phyloP scores from a whole-genome alignment of 2,888 invertebrate species.

The Polydrusus cervinus region DNA sequence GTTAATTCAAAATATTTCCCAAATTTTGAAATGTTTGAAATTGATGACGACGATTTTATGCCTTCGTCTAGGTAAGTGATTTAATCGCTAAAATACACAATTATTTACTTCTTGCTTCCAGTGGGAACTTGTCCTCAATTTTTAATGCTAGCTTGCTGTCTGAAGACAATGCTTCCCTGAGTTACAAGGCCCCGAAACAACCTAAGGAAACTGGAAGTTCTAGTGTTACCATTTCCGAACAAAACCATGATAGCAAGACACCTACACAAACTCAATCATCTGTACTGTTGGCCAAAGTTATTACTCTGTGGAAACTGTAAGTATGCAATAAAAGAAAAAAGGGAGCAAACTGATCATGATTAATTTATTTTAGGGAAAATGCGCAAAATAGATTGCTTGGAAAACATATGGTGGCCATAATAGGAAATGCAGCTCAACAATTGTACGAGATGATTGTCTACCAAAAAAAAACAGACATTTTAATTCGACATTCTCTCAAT shows the following conservation, averaged over 20 bases:
- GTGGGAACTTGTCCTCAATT: constrained; percentile 49
- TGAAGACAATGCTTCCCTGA: constrained; percentile 39
- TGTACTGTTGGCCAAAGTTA: constrained; percentile 50
- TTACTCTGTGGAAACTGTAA: constrained; percentile 47
- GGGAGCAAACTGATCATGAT: not conserved
- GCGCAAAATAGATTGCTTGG: constrained; percentile 59
- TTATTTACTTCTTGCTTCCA: constrained; percentile 19
- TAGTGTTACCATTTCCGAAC: not conserved
- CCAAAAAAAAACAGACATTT: constrained; percentile 66
- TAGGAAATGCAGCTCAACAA: constrained; percentile 64
- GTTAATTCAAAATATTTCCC: not conserved
- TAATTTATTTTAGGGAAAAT: constrained; percentile 38
- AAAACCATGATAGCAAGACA: not conserved
- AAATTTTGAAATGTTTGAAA: constrained; percentile 43
- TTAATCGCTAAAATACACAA: not conserved
- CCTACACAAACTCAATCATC: constrained; percentile 27
- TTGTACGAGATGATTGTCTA: constrained; percentile 67
- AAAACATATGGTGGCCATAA: constrained; percentile 71
- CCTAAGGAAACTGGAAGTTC: constrained; percentile 25
- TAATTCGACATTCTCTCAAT: constrained; percentile 62
- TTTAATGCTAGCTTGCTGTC: constrained; percentile 25
- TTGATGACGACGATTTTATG: constrained; percentile 49
- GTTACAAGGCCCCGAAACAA: constrained; percentile 53
- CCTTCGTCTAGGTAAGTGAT: constrained; percentile 40
- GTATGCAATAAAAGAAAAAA: constrained; percentile 9